Evolutionary conservation across 53 echinoderm and acorn worm species (phyloP), one percentile per base, ranked within the genome.

Genomic region (Actinopyga echinites): DNA sequence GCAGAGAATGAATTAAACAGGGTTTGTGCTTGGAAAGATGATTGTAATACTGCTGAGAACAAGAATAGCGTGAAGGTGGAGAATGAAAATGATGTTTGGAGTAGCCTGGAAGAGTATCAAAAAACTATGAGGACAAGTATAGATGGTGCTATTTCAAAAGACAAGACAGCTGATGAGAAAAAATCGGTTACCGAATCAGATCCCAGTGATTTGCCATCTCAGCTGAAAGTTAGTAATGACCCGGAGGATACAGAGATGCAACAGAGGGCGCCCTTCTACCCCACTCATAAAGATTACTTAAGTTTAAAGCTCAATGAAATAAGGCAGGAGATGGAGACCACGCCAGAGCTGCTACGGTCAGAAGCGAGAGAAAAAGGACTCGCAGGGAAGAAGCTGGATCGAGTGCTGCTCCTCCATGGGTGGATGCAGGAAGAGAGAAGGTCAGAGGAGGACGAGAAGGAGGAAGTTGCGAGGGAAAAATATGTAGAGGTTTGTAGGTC

Each of bases 231-330:
- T 59, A 19, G 26, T 24, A 67, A 56, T 40, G 55, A 31, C 23
- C 38, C 0, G 33, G 8, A 29, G 57, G 45, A 82, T 34, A 30
- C 36, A 43, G 57, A 40, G 28, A 13, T 33, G 10, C 74, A 74
- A 33, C 3, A 28, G 43, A 37, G 42, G 34, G 56, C 77, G 11
- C 44, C 79, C 0, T 88, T 77, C 69, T 88, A 56, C 69, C 60
- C 66, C 42, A 43, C 54, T 45, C 85, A 89, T 61, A 45, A 91
- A 64, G 87, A 94, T 56, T 94, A 87, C 79, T 85, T 94, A 3
- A 66, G 80, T 35, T 59, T 79, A 43, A 84, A 91, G 22, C 71
- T 94, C 34, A 87, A 85, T 60, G n/a, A 69, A 63, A 22, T 89
- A 57, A 78, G 57, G 58, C 37, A 24, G 20, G 63, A 38, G 57